Conservation (phyloP, 2,888 invertebrate species). For the Sinelater perroti region DNA sequence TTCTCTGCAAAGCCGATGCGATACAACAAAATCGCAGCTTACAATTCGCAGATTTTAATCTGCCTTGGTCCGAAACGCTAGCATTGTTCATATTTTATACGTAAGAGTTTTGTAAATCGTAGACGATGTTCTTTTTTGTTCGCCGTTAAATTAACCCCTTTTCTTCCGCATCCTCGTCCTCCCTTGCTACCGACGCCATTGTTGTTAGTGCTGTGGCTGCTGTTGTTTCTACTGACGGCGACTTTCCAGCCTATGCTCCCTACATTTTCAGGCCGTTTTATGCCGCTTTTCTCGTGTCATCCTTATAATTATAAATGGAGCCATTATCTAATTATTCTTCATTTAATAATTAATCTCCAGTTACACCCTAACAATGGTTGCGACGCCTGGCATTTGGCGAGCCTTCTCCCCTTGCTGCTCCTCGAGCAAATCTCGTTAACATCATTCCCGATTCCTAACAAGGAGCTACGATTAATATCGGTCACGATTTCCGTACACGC, state of each 20-base stretch:
- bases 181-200: too few relatives aligned
- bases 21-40: conserved; percentile 30
- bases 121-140: conserved; percentile 5
- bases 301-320: conserved; percentile 31
- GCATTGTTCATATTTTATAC: conserved; percentile 16
- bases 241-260: background rate
- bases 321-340: conserved; percentile 26
- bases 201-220: background rate
- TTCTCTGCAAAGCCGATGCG: too few relatives aligned
- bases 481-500: background rate
- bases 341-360: conserved; percentile 28
- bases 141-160: conserved; percentile 10
- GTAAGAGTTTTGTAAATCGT: conserved; percentile 23
- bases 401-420: background rate
- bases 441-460: conserved; percentile 10
- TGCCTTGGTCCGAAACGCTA: conserved; percentile 11
- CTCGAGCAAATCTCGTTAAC: conserved; percentile 8
- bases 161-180: background rate
- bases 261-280: conserved; percentile 7
- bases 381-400: background rate
- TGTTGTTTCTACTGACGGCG: background rate
- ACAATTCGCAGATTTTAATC: conserved; percentile 22
- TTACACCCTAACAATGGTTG: conserved; percentile 24
- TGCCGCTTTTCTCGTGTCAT: conserved; percentile 15
- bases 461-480: conserved; percentile 10